phyloP scores from a whole-genome alignment of 2,888 invertebrate species.

The Anodontia alba region DNA sequence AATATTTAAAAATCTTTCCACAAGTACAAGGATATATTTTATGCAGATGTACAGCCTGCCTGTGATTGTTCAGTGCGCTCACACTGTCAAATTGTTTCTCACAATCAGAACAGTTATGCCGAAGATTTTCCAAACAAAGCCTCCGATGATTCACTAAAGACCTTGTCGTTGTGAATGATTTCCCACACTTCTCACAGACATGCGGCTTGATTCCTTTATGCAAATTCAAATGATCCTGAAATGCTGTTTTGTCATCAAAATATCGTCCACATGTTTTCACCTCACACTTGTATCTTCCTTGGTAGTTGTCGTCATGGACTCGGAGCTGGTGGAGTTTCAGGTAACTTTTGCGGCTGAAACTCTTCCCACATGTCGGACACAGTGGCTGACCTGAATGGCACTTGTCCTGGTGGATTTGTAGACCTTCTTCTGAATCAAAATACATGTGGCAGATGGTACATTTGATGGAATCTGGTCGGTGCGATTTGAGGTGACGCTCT shows the following conservation, averaged over 20 bases:
- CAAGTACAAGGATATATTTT: neutral
- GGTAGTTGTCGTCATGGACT: neutral
- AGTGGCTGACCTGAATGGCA: neutral
- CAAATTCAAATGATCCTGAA: neutral
- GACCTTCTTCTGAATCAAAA: neutral
- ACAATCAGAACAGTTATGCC: neutral
- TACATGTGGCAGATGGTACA: neutral
- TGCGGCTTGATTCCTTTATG: neutral
- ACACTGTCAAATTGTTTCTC: neutral
- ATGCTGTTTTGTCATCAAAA: neutral
- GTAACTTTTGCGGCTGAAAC: neutral
- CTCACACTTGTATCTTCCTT: neutral
- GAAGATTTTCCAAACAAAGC: neutral
- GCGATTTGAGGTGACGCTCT: neutral
- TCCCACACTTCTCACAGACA: neutral
- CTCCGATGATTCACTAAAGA: neutral
- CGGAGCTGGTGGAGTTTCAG: neutral
- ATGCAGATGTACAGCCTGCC: neutral
- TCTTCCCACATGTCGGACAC: neutral
- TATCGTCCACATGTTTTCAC: neutral
- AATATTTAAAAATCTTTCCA: conserved; percentile 1
- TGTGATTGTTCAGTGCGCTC: neutral
- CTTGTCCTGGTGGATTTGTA: neutral
- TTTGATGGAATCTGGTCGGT: neutral
- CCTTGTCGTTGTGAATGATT: neutral